A percentile compares a stretch with the other conserved stretches of the same genome.
phyloP scores from a whole-genome alignment of 2,797 vertebrate genomes.

The Sebastes minor region DNA sequence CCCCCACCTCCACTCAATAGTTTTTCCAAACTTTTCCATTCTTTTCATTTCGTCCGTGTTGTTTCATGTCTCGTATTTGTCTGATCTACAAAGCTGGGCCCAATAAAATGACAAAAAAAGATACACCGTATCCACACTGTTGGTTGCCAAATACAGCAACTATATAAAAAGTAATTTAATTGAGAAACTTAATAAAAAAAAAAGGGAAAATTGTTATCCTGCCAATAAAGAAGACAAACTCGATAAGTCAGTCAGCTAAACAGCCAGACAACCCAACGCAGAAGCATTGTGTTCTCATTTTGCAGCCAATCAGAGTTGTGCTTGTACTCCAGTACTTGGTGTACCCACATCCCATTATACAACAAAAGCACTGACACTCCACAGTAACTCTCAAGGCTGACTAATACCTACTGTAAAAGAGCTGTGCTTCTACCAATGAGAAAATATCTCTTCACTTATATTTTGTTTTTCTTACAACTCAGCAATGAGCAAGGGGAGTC shows the following conservation, averaged over 20 bases:
- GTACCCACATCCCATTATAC: conserved; percentile 44
- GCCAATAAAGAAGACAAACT: conserved; percentile 27
- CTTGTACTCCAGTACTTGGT: conserved; percentile 3
- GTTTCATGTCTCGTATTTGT: neutral
- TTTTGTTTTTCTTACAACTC: conserved; percentile 49
- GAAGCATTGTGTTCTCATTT: conserved; percentile 48
- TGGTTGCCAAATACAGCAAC: neutral
- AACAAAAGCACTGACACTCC: conserved; percentile 13
- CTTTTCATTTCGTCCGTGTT: neutral
- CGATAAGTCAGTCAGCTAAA: conserved; percentile 6
- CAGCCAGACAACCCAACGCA: neutral
- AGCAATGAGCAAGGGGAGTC: conserved; percentile 26
- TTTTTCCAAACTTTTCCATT: neutral
- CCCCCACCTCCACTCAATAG: neutral
- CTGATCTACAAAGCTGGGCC: neutral
- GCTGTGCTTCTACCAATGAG: conserved; percentile 15
- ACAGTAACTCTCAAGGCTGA: neutral
- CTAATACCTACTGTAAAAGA: conserved; percentile 20
- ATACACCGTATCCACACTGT: neutral
- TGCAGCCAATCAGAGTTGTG: conserved; percentile 56
- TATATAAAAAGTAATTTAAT: neutral
- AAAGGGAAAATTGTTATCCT: conserved; percentile 23
- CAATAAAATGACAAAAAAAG: conserved; percentile 31
- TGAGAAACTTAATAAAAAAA: neutral
- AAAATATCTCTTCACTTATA: conserved; percentile 37